A percentile compares a stretch with the other conserved stretches of the same genome.
Conservation (phyloP, 2,797 vertebrate genomes). For the Falco columbarius region DNA sequence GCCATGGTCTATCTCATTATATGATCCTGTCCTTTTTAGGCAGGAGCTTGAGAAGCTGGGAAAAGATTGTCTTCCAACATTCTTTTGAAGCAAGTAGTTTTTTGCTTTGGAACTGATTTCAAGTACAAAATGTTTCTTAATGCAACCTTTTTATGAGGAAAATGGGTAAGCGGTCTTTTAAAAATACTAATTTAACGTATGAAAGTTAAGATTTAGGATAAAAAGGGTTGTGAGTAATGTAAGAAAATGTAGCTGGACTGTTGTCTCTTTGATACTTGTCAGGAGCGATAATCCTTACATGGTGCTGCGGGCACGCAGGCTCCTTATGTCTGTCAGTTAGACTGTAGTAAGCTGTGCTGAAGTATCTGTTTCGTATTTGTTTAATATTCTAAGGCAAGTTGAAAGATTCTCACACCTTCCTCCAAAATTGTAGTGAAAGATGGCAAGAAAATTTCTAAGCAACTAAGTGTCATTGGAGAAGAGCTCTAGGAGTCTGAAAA, state of each 20-base stretch:
- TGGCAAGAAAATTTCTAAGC: neutral
- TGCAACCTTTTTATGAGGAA: neutral
- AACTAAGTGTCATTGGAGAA: neutral
- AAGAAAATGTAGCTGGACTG: neutral
- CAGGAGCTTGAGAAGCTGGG: neutral
- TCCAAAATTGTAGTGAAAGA: neutral
- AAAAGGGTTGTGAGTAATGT: neutral
- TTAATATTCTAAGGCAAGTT: neutral
- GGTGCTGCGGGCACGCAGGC: neutral
- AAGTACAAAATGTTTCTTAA: neutral
- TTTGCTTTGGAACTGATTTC: neutral
- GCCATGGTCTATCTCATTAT: accelerated
- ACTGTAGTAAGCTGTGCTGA: neutral
- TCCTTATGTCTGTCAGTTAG: neutral
- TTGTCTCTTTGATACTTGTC: neutral
- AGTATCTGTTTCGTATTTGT: neutral
- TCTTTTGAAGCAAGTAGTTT: neutral
- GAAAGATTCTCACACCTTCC: neutral
- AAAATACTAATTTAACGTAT: neutral
- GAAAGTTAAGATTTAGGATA: neutral
- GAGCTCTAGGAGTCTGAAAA: neutral
- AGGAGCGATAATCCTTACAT: neutral
- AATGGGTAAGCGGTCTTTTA: neutral
- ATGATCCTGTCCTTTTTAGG: neutral
- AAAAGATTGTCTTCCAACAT: neutral